Evolutionary conservation across 2,888 invertebrate species (phyloP).

Genomic region (Polydrusus pterygomalis): DNA sequence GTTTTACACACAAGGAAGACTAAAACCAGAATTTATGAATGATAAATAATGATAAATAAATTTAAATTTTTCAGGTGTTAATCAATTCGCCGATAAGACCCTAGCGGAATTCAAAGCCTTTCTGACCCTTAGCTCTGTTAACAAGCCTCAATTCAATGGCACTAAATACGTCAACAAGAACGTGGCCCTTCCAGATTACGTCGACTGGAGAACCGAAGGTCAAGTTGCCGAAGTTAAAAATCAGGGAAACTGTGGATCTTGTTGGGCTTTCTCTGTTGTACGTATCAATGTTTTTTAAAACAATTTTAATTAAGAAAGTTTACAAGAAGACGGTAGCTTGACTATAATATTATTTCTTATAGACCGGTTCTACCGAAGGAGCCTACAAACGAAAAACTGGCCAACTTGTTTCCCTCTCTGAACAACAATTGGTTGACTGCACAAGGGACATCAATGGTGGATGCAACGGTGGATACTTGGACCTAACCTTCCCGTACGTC

Average conservation of each 20-base stretch:
- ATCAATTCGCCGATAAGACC: constrained; percentile 13
- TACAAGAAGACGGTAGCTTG: background rate
- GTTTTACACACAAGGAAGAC: too few species aligned
- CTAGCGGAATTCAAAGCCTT: background rate
- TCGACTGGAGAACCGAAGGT: constrained; percentile 60
- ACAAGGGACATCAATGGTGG: constrained; percentile 44
- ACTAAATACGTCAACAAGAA: constrained; percentile 20
- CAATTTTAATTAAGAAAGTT: background rate
- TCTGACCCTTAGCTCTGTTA: background rate
- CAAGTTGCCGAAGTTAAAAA: constrained; percentile 59
- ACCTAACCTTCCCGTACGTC: constrained; percentile 55
- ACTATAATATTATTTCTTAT: background rate
- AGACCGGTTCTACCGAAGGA: constrained; percentile 58
- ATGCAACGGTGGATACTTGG: constrained; percentile 56
- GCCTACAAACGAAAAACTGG: constrained; percentile 51
- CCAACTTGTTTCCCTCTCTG: constrained; percentile 54
- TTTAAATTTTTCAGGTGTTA: constrained; percentile 1
- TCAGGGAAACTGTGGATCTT: constrained; percentile 59
- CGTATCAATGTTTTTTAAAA: constrained; percentile 49
- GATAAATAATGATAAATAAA: background rate
- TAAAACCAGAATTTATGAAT: too few species aligned
- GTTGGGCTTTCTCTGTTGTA: constrained; percentile 60
- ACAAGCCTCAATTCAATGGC: background rate
- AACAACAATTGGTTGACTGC: constrained; percentile 60
- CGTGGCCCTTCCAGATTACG: constrained; percentile 47